Percentiles rank a stretch among this genome's conserved stretches.
Conservation (phyloP, 2,797 vertebrate species). For the Oreochromis grahami region DNA sequence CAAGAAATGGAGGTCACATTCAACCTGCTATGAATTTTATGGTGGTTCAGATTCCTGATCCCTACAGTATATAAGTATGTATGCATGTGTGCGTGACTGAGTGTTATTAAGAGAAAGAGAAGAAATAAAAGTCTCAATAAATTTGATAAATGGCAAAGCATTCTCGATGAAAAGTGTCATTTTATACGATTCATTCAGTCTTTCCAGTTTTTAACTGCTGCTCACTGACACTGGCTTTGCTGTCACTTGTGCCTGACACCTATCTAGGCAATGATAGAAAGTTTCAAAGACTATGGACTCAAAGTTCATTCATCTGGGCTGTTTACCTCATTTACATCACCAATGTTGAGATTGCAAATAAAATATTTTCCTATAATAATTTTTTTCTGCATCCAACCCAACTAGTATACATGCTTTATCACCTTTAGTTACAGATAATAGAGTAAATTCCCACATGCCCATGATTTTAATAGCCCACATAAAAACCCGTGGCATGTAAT, state of each 20-base stretch:
- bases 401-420: background rate
- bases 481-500: constrained; percentile 1
- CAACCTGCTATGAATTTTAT: constrained; percentile 60
- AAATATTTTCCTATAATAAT: background rate
- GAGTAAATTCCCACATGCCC: background rate
- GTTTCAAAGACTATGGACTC: background rate
- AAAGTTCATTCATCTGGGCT: background rate
- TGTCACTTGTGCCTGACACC: background rate
- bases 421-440: background rate
- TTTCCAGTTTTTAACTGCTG: constrained; percentile 24
- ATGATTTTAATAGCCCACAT: background rate
- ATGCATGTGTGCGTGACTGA: background rate
- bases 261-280: background rate
- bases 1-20: constrained; percentile 57
- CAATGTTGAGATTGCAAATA: background rate
- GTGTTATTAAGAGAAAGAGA: background rate
- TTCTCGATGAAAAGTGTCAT: constrained; percentile 38
- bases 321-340: background rate
- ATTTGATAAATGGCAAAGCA: constrained; percentile 44
- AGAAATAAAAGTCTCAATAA: constrained; percentile 61
- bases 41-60: constrained; percentile 20
- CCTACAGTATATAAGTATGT: background rate
- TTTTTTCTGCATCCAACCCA: background rate
- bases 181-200: constrained; percentile 31
- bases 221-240: constrained; percentile 14